Base-by-base conservation (phyloP, 2,888 invertebrate genomes). In the Drosophila maculinotata region DNA sequence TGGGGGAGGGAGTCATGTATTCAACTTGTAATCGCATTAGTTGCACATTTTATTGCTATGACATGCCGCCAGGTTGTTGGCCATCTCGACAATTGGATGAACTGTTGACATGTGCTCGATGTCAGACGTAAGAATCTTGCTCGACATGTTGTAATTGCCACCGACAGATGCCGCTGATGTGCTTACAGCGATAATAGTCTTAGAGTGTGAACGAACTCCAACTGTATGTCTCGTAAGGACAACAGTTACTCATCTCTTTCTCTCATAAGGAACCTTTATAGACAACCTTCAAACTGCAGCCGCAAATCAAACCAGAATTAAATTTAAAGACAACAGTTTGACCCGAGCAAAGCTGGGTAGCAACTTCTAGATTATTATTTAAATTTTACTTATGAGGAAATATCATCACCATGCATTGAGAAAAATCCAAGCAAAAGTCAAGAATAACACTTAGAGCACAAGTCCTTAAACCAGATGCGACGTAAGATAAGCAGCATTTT, bases 21-120 rank as follows among this genome's bases (percentile, higher is more conserved):
- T 36, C 38, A 41, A 26, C 15, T 76, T 71, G 85, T 81, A 81
- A 81, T 85, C 80, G 80, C 79, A 81, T 81, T 81, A 81, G 85
- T 71, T 85, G 80, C 83, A 85, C 79, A 79, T 74, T 85, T 85
- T 79, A 85, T 85, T 71, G 70, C 64, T 60, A 63, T 72, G 47
- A 52, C 69, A 52, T 49, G 54, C 60, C 35, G 53, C 44, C 39
- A 52, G 42, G 25, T 38, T 59, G 28, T 31, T 52, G 45, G 42
- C 39, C 58, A 58, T 12, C 38, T 45, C 71, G 41, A 49, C 49
- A 53, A 51, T 49, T 31, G 26, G 31, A 31, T 62, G 62, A 54
- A 38, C 49, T 44, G 47, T 59, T 64, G 69, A 74, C 58, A 72
- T 64, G 53, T 58, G 54, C 41, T 54, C 52, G 45, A 41, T 45